Evolutionary conservation across 2,888 invertebrate genomes (phyloP), one percentile per base, ranked within the genome.

Genomic region (Phymatocera aterrima): DNA sequence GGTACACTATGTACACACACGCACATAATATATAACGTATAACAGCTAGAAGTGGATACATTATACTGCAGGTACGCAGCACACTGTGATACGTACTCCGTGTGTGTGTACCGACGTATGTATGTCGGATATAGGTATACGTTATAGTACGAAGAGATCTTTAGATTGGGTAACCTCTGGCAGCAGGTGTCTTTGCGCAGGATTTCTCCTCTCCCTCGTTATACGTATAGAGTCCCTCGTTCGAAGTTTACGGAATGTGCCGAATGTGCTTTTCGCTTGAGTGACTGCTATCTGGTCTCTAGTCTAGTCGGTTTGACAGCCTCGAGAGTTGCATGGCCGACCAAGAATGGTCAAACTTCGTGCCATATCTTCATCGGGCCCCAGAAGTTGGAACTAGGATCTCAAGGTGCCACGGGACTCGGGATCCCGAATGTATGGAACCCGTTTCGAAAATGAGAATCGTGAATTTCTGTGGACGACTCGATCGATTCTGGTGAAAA

Each of bases 131-230:
- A 60, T 28, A 28, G 24, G 28, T 24, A 6, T 60, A 60, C 18
- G 28, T 28, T 15, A 61, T 34, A 18, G 15, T 3, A 15, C 48
- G 8, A 34, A 51, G 21, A 48, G 72, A 72, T 72, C 51, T 51
- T 5, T 4, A 72, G 72, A 72, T 72, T 51, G 51, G 48, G 48
- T 72, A 51, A 72, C 72, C 51, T 72, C n/a, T n/a, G n/a, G n/a
- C n/a, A 51, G 72, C 72, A 72, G 72, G 72, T 72, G 72, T 72
- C 72, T 72, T 34, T 18, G 51, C 72, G 72, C n/a, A n/a, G n/a
- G n/a, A n/a, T n/a, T n/a, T n/a, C n/a, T n/a, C n/a, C n/a, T n/a
- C n/a, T n/a, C n/a, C n/a, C n/a, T n/a, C n/a, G n/a, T n/a, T 43
- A 18, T 21, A 43, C 5, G 15, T 15, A 28, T 51, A 48, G 72